Percentiles rank a stretch among this genome's conserved stretches.
Evolutionary conservation across 2,113 vertebrate species (phyloP).

Genomic region (Pelecanus crispus): DNA sequence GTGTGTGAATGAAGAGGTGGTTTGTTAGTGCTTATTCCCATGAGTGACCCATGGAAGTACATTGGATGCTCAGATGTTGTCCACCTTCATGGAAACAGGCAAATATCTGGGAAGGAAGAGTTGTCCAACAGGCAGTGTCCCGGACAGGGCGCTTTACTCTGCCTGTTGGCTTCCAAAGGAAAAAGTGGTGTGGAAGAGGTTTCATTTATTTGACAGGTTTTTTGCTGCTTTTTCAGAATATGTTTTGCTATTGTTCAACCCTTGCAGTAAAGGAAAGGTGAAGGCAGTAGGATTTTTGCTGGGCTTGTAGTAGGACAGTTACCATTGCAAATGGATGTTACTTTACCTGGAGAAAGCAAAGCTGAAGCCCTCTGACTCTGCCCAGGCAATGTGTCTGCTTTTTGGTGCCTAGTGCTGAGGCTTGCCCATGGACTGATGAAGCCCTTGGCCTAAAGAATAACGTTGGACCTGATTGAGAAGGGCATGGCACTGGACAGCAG

Average conservation of each 20-base stretch:
- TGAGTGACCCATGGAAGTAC: background rate
- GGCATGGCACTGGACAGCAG: background rate
- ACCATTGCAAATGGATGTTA: too few relatives aligned
- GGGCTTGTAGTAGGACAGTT: background rate
- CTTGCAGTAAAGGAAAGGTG: background rate
- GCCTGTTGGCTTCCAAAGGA: background rate
- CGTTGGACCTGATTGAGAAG: background rate
- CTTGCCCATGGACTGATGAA: background rate
- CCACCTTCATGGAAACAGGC: background rate
- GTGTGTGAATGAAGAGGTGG: fast-evolving
- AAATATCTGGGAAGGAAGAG: background rate
- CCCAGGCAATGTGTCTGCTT: background rate
- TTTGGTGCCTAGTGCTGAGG: background rate
- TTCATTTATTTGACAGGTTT: background rate
- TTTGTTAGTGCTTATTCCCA: background rate
- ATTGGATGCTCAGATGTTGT: background rate
- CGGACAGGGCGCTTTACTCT: background rate
- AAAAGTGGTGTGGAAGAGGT: background rate
- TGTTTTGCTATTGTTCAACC: background rate
- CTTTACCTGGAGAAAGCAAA: background rate
- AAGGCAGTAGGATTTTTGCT: background rate
- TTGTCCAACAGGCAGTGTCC: background rate
- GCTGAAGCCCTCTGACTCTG: background rate
- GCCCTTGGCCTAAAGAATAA: background rate
- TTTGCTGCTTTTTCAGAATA: background rate